phyloP scores from a whole-genome alignment of 1,140 invertebrate species.

The Drosophila malerkotliana region DNA sequence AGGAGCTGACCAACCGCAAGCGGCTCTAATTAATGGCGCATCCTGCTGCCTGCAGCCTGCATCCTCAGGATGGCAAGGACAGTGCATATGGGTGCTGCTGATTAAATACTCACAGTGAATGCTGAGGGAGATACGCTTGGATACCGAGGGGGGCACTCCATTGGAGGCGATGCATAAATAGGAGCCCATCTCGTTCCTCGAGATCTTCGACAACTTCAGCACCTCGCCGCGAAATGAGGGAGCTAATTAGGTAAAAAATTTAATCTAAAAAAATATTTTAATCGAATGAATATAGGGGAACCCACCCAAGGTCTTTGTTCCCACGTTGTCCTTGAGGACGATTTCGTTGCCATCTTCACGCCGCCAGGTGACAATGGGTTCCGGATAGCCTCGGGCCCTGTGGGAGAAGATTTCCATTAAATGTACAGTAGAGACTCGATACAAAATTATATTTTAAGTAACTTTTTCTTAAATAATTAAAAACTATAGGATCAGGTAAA shows the following conservation, averaged over 20 bases:
- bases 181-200: constrained; percentile 94
- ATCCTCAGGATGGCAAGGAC: background rate
- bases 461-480: too few species aligned
- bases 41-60: background rate
- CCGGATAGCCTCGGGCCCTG: constrained; percentile 91
- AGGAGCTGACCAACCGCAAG: constrained; percentile 67
- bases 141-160: constrained; percentile 91
- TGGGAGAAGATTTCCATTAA: background rate
- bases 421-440: background rate
- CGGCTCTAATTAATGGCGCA: constrained; percentile 73
- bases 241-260: constrained; percentile 82
- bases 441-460: background rate
- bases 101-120: constrained; percentile 92
- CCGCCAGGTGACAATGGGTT: constrained; percentile 93
- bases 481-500: too few species aligned
- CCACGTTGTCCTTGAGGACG: constrained; percentile 88
- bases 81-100: constrained; percentile 4
- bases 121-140: constrained; percentile 92
- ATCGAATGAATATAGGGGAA: too few species aligned
- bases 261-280: background rate
- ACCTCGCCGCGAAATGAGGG: constrained; percentile 88
- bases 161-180: constrained; percentile 94
- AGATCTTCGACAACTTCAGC: constrained; percentile 91
- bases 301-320: constrained; percentile 87
- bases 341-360: constrained; percentile 93